Evolutionary conservation across 2,888 invertebrate species (phyloP).

Genomic region (Sphaerophoria rueppellii): DNA sequence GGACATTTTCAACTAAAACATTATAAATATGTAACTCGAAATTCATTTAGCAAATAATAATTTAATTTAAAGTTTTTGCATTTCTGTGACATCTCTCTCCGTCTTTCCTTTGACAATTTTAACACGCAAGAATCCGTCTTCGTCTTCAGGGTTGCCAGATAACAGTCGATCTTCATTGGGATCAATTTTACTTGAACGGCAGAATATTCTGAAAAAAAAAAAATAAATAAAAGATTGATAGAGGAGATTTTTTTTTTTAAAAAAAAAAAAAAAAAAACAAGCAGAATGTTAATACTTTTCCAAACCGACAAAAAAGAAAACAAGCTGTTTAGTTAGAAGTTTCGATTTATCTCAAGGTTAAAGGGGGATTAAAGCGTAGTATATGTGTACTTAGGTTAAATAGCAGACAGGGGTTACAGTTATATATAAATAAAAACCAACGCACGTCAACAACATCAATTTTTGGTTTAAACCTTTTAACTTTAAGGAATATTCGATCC

Average conservation of each 20-base stretch:
- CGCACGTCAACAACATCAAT: conserved; percentile 23
- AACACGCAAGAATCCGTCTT: conserved; percentile 76
- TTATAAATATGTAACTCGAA: background rate
- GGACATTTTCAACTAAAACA: conserved; percentile 18
- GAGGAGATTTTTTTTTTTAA: background rate
- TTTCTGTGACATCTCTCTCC: conserved; percentile 80
- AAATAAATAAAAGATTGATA: background rate
- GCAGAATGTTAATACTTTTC: no score
- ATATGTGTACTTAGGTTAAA: background rate
- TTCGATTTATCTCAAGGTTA: background rate
- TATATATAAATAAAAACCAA: background rate
- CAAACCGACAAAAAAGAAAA: background rate
- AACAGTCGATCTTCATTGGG: conserved; percentile 79
- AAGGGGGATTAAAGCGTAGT: background rate
- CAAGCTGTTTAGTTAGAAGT: no score
- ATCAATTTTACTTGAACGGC: conserved; percentile 76
- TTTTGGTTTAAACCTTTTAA: conserved; percentile 3
- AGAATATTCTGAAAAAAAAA: conserved; percentile 72
- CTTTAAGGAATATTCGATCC: conserved; percentile 38
- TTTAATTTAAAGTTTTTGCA: conserved; percentile 79
- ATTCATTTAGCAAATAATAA: conserved; percentile 3
- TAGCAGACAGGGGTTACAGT: background rate
- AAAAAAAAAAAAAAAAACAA: no score
- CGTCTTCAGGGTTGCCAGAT: conserved; percentile 76
- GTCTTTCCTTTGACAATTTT: conserved; percentile 80